These are phyloP conservation scores for Synergus gifuensis DNA, from an alignment of 2,888 invertebrate species.

Conservation along the genomic window DNA sequence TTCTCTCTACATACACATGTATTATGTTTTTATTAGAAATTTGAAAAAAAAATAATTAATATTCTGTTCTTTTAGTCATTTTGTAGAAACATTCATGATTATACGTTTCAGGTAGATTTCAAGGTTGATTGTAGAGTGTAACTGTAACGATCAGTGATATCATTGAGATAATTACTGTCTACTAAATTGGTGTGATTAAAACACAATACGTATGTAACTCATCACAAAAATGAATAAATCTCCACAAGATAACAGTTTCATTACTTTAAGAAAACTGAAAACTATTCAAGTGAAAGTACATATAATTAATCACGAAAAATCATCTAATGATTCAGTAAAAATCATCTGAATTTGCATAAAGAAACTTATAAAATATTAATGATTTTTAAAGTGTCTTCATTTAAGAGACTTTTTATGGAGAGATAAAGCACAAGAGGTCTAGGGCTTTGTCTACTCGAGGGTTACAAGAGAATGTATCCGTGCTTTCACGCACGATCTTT, in stretches of 20 bases:
- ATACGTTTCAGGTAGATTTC: neutral
- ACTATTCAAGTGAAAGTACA: too few relatives aligned
- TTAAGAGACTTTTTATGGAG: neutral
- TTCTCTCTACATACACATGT: neutral
- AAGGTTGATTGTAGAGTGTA: neutral
- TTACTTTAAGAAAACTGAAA: neutral
- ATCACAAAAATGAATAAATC: neutral
- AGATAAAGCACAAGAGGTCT: slow-evolving; percentile 30
- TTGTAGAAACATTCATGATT: neutral
- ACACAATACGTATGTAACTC: neutral
- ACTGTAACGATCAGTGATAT: neutral
- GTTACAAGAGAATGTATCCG: neutral
- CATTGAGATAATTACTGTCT: neutral
- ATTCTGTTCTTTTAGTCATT: neutral
- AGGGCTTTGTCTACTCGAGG: neutral
- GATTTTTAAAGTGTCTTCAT: neutral
- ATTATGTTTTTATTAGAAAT: neutral
- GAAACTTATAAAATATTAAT: too few relatives aligned
- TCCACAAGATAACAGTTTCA: neutral
- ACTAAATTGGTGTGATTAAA: neutral
- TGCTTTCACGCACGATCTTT: slow-evolving; percentile 11
- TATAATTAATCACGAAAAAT: too few relatives aligned
- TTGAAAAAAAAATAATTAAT: neutral
- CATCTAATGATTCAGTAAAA: neutral
- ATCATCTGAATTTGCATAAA: neutral